Percentiles rank a stretch among this genome's conserved stretches.
These are phyloP conservation scores for Cryptoleucopteryx plumbea DNA, from an alignment of 2,113 vertebrate species.

Conservation along the genomic window DNA sequence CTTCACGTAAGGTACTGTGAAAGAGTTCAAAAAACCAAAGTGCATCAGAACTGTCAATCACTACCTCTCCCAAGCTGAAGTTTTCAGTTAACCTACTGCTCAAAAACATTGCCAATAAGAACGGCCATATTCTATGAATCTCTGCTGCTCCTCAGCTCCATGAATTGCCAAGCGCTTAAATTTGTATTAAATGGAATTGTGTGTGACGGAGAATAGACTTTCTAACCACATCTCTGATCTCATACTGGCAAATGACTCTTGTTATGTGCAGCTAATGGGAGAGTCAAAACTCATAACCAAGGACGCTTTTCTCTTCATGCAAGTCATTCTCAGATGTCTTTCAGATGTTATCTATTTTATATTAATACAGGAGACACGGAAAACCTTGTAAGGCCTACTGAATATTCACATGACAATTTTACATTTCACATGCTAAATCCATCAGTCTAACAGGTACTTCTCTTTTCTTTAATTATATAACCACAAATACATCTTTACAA, in stretches of 20 bases:
- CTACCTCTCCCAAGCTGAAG: neutral
- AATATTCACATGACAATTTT: neutral
- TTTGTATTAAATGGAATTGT: neutral
- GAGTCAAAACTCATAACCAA: neutral
- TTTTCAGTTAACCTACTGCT: neutral
- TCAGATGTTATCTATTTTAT: neutral
- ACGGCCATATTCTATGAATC: neutral
- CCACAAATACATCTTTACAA: neutral
- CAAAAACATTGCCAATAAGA: neutral
- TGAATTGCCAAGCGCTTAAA: neutral
- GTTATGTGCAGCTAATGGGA: neutral
- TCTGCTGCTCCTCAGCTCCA: neutral
- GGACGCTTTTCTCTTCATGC: neutral
- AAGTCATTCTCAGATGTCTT: neutral
- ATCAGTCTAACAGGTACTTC: neutral
- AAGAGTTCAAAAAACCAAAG: neutral
- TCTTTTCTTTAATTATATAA: neutral
- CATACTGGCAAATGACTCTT: neutral
- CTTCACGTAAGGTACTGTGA: neutral
- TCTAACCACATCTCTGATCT: neutral
- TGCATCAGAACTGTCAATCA: neutral
- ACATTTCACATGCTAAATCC: neutral
- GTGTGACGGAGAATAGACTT: neutral
- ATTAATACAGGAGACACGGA: neutral
- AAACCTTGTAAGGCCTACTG: neutral